Evolutionary conservation across 2,888 invertebrate genomes (phyloP), one percentile per base, ranked within the genome.

Genomic region (Iphiclides podalirius): DNA sequence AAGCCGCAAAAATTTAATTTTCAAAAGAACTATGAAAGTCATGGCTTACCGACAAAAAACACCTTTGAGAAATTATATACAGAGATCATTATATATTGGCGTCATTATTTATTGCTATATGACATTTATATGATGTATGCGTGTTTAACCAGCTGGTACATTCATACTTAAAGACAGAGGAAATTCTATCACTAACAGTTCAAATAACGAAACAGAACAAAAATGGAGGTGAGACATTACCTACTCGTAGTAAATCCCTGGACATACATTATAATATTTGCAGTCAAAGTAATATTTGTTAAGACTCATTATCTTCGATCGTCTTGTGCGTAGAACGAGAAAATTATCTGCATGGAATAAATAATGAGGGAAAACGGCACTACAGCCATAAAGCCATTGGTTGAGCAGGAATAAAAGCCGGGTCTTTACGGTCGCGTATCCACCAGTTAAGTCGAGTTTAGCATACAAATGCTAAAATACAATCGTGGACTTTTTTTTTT

Each of bases 341-440:
- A 62, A 61, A 61, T 64, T 41, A 37, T 42, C 59, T 58, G 58
- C 52, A 50, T 57, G 51, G 66, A 67, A 70, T 70, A 62, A 61
- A 47, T 63, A 70, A 70, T 70, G 61, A 67, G 62, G 55, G 58
- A 61, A 63, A 64, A 61, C 60, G 49, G 49, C 51, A 53, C 31
- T 23, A 2, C 14, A 53, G 54, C 53, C 52, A 54, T 54, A 55
- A 54, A 55, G 53, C 52, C 52, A 59, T 61, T 58, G 60, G 54
- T 54, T 49, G 57, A 34, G 60, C 54, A 53, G 54, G 64, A 55
- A 62, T 63, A 63, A 61, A 66, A 66, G 56, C 50, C 50, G 51
- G 58, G 58, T 61, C 69, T 60, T 57, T 55, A 67, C 61, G 60
- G 60, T 58, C 55, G 53, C 59, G 58, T 37, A 13, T 36, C 44